Base-by-base conservation (phyloP, 2,888 invertebrate genomes). In the Troides helena region DNA sequence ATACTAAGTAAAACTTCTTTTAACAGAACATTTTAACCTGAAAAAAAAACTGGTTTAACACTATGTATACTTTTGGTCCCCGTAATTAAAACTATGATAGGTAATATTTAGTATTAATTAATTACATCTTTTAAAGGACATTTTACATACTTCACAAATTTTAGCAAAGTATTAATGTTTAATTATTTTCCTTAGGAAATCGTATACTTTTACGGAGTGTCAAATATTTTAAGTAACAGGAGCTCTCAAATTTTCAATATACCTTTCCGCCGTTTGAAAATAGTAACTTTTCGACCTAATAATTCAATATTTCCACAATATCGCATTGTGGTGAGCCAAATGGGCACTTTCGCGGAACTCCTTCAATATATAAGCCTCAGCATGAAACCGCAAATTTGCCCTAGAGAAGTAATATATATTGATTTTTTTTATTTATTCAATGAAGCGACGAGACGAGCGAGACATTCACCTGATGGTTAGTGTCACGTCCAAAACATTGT, bases 271-370 rank as follows among this genome's bases (percentile, higher is more conserved):
- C 46, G n/a, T 62, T 4, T n/a, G 50, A n/a, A 8, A 60, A 23
- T 60, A 58, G 56, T 67, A 23, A 39, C 43, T 70, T 70, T 72
- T 72, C 73, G 67, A 75, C 72, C 75, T 72, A 76, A 79, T 80
- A 80, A 79, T 76, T 77, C 76, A 76, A 80, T 80, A 79, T 79
- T 77, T 76, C 72, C 72, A 71, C 75, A 74, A 65, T 74, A 65
- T 70, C 69, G 72, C 74, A 74, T 75, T 69, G 76, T 71, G 73
- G 76, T 71, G 73, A 74, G 65, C 73, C 71, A 73, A 74, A 64
- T 71, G 65, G 70, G 66, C 68, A 72, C 62, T 71, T 68, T 67
- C 65, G 67, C 70, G 67, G 73, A 77, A 75, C 73, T 77, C 73
- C 72, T 73, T 76, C 74, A 76, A 77, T 75, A 76, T 76, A 78